Percentiles rank a stretch among this genome's conserved stretches.
Conservation (phyloP, 2,888 invertebrate species). For the Alcis repandata region DNA sequence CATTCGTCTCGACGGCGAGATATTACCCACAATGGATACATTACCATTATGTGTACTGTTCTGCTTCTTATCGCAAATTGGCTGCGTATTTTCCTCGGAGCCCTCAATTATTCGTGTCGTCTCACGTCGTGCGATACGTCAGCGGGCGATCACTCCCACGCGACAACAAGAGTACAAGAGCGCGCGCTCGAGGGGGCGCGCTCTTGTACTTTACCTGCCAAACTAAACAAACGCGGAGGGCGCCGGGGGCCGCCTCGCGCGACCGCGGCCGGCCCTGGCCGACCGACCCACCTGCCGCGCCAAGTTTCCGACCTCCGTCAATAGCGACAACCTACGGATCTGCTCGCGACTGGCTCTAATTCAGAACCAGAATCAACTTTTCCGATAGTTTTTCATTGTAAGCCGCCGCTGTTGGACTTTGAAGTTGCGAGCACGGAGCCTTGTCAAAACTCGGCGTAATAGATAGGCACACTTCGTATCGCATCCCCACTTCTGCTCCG, state of each 20-base stretch:
- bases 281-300: constrained; percentile 11
- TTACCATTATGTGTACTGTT: constrained; percentile 33
- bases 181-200: constrained; percentile 51
- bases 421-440: constrained; percentile 30
- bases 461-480: constrained; percentile 40
- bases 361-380: constrained; percentile 58
- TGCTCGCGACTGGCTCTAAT: constrained; percentile 55
- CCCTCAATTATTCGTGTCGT: constrained; percentile 59
- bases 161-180: too few species aligned
- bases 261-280: constrained; percentile 64
- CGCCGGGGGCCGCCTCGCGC: constrained; percentile 56
- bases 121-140: constrained; percentile 59
- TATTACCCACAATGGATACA: constrained; percentile 28
- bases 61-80: constrained; percentile 43
- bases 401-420: constrained; percentile 23
- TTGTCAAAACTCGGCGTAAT: constrained; percentile 45
- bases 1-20: constrained; percentile 7
- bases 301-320: constrained; percentile 66
- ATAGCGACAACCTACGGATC: constrained; percentile 58
- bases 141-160: constrained; percentile 65
- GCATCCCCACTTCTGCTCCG: constrained; percentile 34
- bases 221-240: constrained; percentile 72
- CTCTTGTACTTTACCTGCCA: constrained; percentile 77
- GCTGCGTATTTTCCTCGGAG: constrained; percentile 56
- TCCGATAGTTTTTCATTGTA: constrained; percentile 43